A percentile compares a stretch with the other conserved stretches of the same genome.
phyloP scores from a whole-genome alignment of 2,888 invertebrate species.

The Eristalinus sepulchralis region DNA sequence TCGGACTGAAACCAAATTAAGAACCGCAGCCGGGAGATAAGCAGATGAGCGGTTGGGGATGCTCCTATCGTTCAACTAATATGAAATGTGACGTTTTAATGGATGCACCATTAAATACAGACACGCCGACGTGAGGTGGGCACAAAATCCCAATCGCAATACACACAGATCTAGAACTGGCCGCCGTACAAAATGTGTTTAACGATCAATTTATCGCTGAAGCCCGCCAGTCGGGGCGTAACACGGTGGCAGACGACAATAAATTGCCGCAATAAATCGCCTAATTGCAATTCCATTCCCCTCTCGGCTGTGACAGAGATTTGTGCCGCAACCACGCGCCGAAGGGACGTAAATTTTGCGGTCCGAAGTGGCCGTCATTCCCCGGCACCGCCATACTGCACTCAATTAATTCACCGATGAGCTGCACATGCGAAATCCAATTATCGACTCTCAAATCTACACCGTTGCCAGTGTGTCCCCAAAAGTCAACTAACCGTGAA shows the following conservation, averaged over 20 bases:
- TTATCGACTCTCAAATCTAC: not conserved
- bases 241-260: not conserved
- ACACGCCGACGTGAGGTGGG: constrained; percentile 11
- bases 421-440: constrained; percentile 1
- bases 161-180: not conserved
- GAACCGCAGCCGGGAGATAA: not conserved
- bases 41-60: not conserved
- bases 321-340: constrained; percentile 22
- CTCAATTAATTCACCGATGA: not conserved
- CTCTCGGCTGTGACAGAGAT: constrained; percentile 16
- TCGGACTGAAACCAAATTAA: constrained; percentile 54
- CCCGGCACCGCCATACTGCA: not conserved
- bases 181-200: constrained; percentile 46
- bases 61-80: not conserved
- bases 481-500: constrained; percentile 13
- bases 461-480: not conserved
- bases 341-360: constrained; percentile 27
- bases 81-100: constrained; percentile 59
- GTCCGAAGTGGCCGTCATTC: not conserved
- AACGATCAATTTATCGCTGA: constrained; percentile 56
- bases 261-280: constrained; percentile 51
- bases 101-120: constrained; percentile 47
- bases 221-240: not conserved
- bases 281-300: constrained; percentile 41
- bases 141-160: constrained; percentile 24